Base-by-base conservation (phyloP, 2,888 invertebrate genomes). In the Drosophila flavopinicola region DNA sequence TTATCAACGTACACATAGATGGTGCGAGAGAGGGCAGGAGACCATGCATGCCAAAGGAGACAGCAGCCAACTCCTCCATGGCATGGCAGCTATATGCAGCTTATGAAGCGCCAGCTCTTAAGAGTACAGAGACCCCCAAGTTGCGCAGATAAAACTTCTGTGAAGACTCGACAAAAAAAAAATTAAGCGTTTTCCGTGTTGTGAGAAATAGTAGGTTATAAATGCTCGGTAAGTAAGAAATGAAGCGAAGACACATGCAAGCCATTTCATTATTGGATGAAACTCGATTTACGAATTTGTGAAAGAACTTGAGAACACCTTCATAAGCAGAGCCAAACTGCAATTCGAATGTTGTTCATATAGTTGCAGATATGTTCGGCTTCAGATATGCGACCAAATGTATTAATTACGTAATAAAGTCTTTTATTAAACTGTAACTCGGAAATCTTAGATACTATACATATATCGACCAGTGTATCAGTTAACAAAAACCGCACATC, bases 1-100 rank as follows among this genome's bases (percentile, higher is more conserved):
- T 85, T 83, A 85, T 82, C 84, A 75, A 63, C 57, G 72, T 64
- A 83, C 80, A 79, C 76, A 66, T 24, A 38, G 20, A 51, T 35
- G 29, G 11, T 24, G 29, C 41, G 15, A 45, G 38, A 37, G 33
- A 44, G 20, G 38, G 25, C 13, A 3, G 32, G 15, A 32, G 7
- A 27, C n/a, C 45, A 35, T 15, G 15, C n/a, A 17, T 37, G n/a
- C 9, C 17, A 45, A 59, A 24, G 15, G 7, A 23, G 32, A 11
- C 24, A 33, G 29, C 32, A 44, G 10, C 44, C 29, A 42, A 47
- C 33, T 49, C 53, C 52, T 65, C 25, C 35, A 61, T 59, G 23
- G 11, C 54, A 57, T n/a, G n/a, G n/a, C n/a, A n/a, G 35, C 51
- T 53, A 56, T 27, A n/a, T 56, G 48, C 49, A 63, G 32, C 48